Evolutionary conservation across 2,888 invertebrate species (phyloP), one percentile per base, ranked within the genome.

Genomic region (Gastrophysa polygoni): DNA sequence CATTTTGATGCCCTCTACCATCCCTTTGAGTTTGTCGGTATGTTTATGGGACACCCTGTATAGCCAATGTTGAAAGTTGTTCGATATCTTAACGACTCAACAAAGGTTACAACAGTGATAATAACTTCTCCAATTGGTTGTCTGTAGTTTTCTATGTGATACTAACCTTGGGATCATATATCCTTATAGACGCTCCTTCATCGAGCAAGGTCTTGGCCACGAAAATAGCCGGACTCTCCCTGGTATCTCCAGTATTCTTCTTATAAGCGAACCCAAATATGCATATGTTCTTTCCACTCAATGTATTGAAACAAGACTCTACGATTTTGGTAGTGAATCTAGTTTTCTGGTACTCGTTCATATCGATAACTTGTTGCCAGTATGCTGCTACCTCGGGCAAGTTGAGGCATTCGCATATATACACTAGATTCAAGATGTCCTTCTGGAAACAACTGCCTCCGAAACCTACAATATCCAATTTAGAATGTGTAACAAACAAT

Each of bases 371-470:
- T 87, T 98, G 90, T 73, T 97, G 95, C 98, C 98, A 99, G 79
- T 98, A 99, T 0, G 91, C 91, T 0, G 99, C 98, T 0, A 97
- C 98, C 84, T 98, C 96, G 0, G 94, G 94, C 61, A 99, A 83
- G 82, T 98, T 97, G 1, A 98, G 83, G 70, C 96, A 95, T 82
- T 99, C 98, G 77, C 95, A 95, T 57, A 99, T 91, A 80, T 99
- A 99, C 0, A 99, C 98, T 69, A 99, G 84, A 81, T 98, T 98
- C 0, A 99, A 86, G 54, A 99, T 96, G 80, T 99, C 99, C 83
- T 99, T 99, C 82, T 99, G 98, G 82, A 99, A 99, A 82, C 99
- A 99, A 78, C 98, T 98, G 64, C 99, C 99, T 24, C 99, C 99
- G 80, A 99, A 99, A 59, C 96, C 91, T 2, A 98, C 92, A 4